phyloP scores from a whole-genome alignment of 2,113 vertebrate species.

The Felis chaus region DNA sequence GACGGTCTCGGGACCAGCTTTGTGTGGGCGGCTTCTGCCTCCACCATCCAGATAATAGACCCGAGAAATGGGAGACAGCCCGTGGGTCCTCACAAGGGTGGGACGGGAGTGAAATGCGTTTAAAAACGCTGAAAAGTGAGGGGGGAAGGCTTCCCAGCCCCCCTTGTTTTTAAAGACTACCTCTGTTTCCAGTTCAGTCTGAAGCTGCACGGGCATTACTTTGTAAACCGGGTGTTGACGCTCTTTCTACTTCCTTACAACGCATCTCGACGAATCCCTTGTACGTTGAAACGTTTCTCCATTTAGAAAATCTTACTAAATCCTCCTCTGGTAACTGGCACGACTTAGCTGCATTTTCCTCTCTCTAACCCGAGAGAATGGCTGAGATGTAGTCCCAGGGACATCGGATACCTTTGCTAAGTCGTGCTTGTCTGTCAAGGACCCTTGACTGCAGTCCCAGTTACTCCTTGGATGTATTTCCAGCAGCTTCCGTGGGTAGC shows the following conservation, averaged over 20 bases:
- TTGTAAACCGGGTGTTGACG: neutral
- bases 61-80: neutral
- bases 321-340: neutral
- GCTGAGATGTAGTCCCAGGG: neutral
- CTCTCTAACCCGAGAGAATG: neutral
- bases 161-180: neutral
- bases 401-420: neutral
- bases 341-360: neutral
- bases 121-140: neutral
- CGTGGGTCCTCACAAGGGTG: neutral
- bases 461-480: neutral
- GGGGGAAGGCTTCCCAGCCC: neutral
- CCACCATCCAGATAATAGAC: neutral
- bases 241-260: neutral
- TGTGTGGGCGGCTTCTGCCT: neutral
- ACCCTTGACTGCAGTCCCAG: too few species aligned
- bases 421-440: neutral
- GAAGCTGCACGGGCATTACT: neutral
- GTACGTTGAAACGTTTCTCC: neutral
- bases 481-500: neutral
- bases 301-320: neutral
- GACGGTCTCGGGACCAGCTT: neutral
- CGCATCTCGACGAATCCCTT: neutral
- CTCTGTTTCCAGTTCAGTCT: neutral
- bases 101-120: neutral